A percentile compares a stretch with the other conserved stretches of the same genome.
These are phyloP conservation scores for Odontamblyopus lacepedii DNA, from an alignment of 2,797 vertebrate genomes.

Conservation along the genomic window DNA sequence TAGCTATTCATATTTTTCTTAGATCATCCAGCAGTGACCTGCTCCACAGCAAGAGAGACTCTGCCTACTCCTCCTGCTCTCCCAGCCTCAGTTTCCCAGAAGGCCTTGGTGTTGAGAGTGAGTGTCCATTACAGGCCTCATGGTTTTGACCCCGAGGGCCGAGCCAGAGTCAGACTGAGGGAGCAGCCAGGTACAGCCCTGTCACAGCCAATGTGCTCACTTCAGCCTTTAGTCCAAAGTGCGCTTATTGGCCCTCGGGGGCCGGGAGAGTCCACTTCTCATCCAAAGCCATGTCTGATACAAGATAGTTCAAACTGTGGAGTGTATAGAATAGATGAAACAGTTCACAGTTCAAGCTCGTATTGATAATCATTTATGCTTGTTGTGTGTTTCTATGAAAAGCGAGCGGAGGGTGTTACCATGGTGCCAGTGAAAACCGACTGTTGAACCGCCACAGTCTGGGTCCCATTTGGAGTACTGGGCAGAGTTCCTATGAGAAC, in stretches of 20 bases:
- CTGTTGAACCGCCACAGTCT: slow-evolving; percentile 71
- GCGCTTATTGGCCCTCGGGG: too few species aligned
- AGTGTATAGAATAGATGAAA: background rate
- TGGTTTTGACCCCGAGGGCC: slow-evolving; percentile 85
- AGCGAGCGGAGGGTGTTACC: slow-evolving; percentile 59
- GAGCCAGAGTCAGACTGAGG: slow-evolving; percentile 54
- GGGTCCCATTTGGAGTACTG: slow-evolving; percentile 70
- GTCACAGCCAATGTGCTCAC: too few species aligned
- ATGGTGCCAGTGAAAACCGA: slow-evolving; percentile 47
- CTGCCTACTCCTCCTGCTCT: slow-evolving; percentile 95
- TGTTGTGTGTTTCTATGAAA: slow-evolving; percentile 19
- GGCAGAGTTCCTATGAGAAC: slow-evolving; percentile 73
- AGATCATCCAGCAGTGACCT: slow-evolving; percentile 96
- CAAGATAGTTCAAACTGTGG: too few species aligned
- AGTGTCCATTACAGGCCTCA: slow-evolving; percentile 83
- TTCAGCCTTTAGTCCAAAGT: too few species aligned
- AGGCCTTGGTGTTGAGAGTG: slow-evolving; percentile 81
- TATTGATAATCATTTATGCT: background rate
- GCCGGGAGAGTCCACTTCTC: too few species aligned
- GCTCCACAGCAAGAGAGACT: slow-evolving; percentile 94
- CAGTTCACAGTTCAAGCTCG: background rate
- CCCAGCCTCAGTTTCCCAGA: slow-evolving; percentile 93
- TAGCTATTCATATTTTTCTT: slow-evolving; percentile 4
- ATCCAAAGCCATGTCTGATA: too few species aligned
- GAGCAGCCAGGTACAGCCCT: slow-evolving; percentile 48